Evolutionary conservation across 2,797 vertebrate genomes (phyloP), one percentile per base, ranked within the genome.

Genomic region (Fistularia tabacaria): DNA sequence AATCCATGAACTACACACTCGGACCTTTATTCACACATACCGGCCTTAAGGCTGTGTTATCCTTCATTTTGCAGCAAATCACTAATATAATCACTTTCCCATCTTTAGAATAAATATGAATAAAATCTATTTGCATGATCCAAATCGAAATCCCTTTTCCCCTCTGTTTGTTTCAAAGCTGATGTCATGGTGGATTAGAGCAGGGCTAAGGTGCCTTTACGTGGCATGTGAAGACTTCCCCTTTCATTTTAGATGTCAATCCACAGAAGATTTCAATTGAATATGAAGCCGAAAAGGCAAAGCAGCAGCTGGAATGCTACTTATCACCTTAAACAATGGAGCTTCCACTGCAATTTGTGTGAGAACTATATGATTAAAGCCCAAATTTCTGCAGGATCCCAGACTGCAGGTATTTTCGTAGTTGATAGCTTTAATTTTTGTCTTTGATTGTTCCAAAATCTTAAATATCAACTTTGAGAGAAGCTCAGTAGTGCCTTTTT

Each of bases 211-310:
- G 60, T 76, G 63, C 56, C 69, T 57, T 54, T 54, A 48, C 39
- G 41, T 61, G 15, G 51, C 44, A 62, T 71, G 76, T 71, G 67
- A 79, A 79, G 64, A 57, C 71, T 75, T 76, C 74, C 59, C 50
- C 77, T 84, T 85, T 85, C 79, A 86, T 81, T 83, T 59, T 63
- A 60, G 51, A 69, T 64, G 69, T 15, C 10, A 76, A 77, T 59
- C 56, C 83, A 74, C 82, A 0, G 76, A n/a, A 74, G 80, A 73
- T 74, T 81, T 69, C 71, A 66, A 80, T 77, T 40, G 75, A 79
- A 70, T 81, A 80, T 84, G 80, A 85, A 79, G 77, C 73, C 59
- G 74, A 73, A 73, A 80, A 73, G 72, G 64, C 64, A 67, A 68
- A 70, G 70, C 67, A 46, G 71, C 79, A 83, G 77, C 82, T 82